phyloP scores from a whole-genome alignment of 1,140 invertebrate genomes.

The Drusus annulatus region DNA sequence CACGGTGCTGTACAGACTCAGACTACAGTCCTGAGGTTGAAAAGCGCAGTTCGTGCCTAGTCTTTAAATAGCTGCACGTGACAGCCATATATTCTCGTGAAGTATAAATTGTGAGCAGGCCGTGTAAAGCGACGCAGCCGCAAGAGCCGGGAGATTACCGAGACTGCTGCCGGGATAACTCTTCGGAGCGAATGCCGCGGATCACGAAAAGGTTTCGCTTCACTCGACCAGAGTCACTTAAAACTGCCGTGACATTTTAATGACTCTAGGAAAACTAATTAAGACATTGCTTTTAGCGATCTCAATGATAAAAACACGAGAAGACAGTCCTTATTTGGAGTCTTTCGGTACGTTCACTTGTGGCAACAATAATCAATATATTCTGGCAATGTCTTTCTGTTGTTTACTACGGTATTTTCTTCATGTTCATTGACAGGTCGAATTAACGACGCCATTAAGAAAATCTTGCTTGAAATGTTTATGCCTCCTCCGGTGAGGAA shows the following conservation, averaged over 20 bases:
- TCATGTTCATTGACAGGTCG: no score
- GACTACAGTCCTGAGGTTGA: background rate
- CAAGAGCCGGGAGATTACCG: background rate
- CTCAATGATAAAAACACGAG: no score
- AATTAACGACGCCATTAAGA: no score
- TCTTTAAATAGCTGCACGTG: slow-evolving; percentile 51
- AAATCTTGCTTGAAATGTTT: no score
- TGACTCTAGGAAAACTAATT: background rate
- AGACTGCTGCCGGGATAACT: background rate
- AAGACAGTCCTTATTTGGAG: no score
- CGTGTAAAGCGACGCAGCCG: slow-evolving; percentile 21
- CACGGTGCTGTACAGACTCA: no score
- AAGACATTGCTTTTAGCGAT: background rate
- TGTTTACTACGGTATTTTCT: no score
- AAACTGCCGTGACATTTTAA: background rate
- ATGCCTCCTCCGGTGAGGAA: no score
- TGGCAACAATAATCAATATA: no score
- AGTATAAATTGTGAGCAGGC: slow-evolving; percentile 41
- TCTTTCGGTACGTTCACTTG: no score
- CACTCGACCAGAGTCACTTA: background rate
- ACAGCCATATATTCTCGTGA: slow-evolving; percentile 49
- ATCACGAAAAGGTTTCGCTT: background rate
- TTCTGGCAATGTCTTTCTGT: no score
- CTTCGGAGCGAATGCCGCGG: background rate
- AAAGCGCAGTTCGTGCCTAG: slow-evolving; percentile 45